Evolutionary conservation across 1,140 invertebrate genomes (phyloP), one percentile per base, ranked within the genome.

Genomic region (Gryllus bimaculatus): DNA sequence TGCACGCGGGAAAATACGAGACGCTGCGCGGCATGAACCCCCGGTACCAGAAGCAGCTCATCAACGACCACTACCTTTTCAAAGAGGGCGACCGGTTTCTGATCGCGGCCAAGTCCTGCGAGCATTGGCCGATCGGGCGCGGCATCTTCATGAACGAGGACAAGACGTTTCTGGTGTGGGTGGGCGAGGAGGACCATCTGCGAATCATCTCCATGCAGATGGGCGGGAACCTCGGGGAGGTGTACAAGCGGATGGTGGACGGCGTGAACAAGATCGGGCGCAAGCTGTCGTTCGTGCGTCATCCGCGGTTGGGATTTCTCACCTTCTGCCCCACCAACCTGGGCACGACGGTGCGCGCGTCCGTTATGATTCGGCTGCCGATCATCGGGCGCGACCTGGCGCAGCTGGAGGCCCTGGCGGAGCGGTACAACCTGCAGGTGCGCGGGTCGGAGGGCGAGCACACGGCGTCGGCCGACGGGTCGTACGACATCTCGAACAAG

Each of bases 401-500:
- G 4, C 87, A 88, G 81, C 88, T 94, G 81, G 89, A 93, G 80
- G 87, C 89, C 79, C 87, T 93, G 81, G 92, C 92, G 74, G 88
- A 86, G 20, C 89, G 89, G 80, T 90, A 89, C 82, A 90, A 92
- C 84, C 87, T 82, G 76, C 81, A 88, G 84, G 90, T 95, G 49
- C 93, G 95, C 84, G 96, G 96, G 75, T 97, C 95, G 47, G 91
- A 94, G 81, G 96, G 96, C 76, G 96, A 98, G 88, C 96, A 98
- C 89, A 97, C 96, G 77, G 96, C 97, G 84, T 93, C 94, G 80
- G 94, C 95, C 85, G 95, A 95, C 81, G 95, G 95, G 78, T 90
- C 98, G 82, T 98, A 98, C 86, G 96, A 98, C 86, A 95, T 96
- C 86, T 95, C 94, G 85, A 96, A 96, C 89, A 96, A 96, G 89